A percentile compares a stretch with the other conserved stretches of the same genome.
Conservation (phyloP, 2,888 invertebrate species). For the Drosophila sordidula region DNA sequence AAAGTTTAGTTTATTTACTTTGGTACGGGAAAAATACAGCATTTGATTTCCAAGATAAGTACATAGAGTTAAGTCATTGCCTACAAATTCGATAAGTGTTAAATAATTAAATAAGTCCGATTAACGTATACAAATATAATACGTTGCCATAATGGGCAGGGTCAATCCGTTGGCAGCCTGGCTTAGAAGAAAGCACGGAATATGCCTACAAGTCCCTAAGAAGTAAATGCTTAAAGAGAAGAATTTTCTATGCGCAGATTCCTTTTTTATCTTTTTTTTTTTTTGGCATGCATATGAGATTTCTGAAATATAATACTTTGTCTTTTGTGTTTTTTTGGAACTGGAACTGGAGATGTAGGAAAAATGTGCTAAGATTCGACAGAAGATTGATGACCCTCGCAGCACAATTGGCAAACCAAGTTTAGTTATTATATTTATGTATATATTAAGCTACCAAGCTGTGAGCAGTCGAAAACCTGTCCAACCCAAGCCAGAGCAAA, state of each 20-base stretch:
- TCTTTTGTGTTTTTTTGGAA: conserved; percentile 39
- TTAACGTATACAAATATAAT: conserved; percentile 24
- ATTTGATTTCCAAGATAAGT: conserved; percentile 17
- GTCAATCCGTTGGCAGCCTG: background rate
- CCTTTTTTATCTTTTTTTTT: conserved; percentile 23
- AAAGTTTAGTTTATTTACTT: conserved; percentile 37
- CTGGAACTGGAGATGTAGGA: conserved; percentile 39
- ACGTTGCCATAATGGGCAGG: conserved; percentile 16
- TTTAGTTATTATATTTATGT: background rate
- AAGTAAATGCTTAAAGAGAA: conserved; percentile 42
- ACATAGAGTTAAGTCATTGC: conserved; percentile 34
- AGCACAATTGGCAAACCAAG: background rate
- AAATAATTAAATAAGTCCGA: conserved; percentile 29
- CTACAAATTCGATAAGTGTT: conserved; percentile 39
- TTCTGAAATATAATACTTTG: conserved; percentile 68
- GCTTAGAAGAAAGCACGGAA: background rate
- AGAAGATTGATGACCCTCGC: conserved; percentile 1
- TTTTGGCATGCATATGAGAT: conserved; percentile 70
- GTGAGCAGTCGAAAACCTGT: background rate
- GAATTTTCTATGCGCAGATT: conserved; percentile 21
- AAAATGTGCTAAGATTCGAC: conserved; percentile 9
- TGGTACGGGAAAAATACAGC: conserved; percentile 29
- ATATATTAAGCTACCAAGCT: conserved; percentile 11
- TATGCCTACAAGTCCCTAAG: background rate
- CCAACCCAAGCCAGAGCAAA: conserved; percentile 4